These are phyloP conservation scores for Hemibagrus wyckioides DNA, from an alignment of 2,113 vertebrate genomes.

Conservation along the genomic window DNA sequence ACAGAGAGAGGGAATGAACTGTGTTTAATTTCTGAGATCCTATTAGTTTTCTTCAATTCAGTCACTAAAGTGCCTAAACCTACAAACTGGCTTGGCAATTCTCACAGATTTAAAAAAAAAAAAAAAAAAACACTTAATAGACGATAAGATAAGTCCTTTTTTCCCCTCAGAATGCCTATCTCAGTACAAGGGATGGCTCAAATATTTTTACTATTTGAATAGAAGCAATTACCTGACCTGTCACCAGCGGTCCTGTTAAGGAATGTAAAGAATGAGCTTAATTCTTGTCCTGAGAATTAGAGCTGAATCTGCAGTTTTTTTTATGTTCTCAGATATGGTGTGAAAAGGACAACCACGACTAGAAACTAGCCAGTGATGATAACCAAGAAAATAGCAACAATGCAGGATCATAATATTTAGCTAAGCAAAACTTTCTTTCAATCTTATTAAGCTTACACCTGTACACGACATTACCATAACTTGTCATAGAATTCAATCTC, in stretches of 20 bases:
- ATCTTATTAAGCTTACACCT: background rate
- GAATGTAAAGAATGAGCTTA: conserved; percentile 71
- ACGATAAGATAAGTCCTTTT: conserved; percentile 54
- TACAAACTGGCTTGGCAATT: background rate
- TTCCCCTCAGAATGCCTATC: conserved; percentile 29
- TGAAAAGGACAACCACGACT: conserved; percentile 24
- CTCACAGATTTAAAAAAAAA: background rate
- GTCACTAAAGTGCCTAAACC: background rate
- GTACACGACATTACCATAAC: background rate
- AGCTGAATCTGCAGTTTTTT: conserved; percentile 57
- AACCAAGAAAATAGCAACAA: background rate
- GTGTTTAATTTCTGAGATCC: background rate
- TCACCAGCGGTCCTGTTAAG: conserved; percentile 65
- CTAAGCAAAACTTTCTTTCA: background rate
- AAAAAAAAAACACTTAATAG: background rate
- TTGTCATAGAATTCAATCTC: background rate
- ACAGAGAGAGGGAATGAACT: background rate
- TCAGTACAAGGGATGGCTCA: conserved; percentile 64
- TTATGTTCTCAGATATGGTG: conserved; percentile 44
- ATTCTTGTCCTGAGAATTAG: conserved; percentile 70
- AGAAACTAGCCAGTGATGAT: background rate
- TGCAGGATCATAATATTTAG: background rate
- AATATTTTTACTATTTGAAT: conserved; percentile 65
- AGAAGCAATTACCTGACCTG: conserved; percentile 73
- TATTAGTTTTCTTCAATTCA: background rate